phyloP scores from a whole-genome alignment of 1,140 invertebrate genomes.

The Lepidotrigona ventralis region DNA sequence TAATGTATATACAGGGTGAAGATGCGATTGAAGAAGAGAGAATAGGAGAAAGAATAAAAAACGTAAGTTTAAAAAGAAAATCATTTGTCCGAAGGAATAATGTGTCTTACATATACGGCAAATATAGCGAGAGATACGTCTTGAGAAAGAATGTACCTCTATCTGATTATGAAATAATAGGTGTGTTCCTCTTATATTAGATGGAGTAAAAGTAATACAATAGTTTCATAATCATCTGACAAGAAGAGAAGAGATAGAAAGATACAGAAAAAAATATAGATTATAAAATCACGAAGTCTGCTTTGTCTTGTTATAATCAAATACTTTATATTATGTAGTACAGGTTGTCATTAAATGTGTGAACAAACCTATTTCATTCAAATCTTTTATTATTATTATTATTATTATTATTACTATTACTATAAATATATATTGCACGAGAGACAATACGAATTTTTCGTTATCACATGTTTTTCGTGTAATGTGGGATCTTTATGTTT shows the following conservation, averaged over 20 bases:
- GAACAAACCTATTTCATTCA: constrained; percentile 57
- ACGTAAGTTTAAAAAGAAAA: constrained; percentile 36
- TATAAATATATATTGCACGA: not conserved
- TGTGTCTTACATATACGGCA: constrained; percentile 66
- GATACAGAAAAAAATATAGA: constrained; percentile 47
- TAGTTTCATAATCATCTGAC: constrained; percentile 61
- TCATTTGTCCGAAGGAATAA: constrained; percentile 62
- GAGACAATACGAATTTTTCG: not conserved
- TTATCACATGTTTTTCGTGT: not conserved
- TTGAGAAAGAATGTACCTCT: constrained; percentile 29
- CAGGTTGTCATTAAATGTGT: constrained; percentile 67
- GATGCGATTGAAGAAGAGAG: constrained; percentile 6
- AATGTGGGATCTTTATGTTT: not conserved
- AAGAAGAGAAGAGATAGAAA: constrained; percentile 3
- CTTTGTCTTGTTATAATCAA: constrained; percentile 68
- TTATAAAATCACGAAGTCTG: constrained; percentile 58
- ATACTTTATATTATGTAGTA: constrained; percentile 68
- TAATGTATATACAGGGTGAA: constrained; percentile 54
- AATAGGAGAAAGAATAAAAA: not conserved
- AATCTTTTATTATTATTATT: constrained; percentile 47
- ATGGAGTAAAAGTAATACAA: constrained; percentile 58
- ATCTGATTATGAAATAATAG: constrained; percentile 57
- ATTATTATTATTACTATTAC: not conserved
- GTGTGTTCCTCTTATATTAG: constrained; percentile 61
- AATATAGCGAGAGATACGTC: constrained; percentile 53